These are phyloP conservation scores for Hippocampus guttulatus DNA, from an alignment of 2,113 vertebrate species.

Conservation along the genomic window DNA sequence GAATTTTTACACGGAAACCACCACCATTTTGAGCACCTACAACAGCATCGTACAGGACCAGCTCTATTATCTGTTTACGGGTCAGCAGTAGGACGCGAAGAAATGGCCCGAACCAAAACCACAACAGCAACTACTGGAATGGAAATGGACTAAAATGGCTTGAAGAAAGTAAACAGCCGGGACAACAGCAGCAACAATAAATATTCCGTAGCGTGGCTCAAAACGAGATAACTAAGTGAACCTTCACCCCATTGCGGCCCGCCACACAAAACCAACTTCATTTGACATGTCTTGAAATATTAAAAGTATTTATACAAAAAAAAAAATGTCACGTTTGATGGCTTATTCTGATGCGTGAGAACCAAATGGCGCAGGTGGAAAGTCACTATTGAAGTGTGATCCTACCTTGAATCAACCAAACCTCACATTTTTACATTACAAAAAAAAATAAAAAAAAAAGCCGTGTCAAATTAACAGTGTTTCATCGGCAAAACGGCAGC, in stretches of 20 bases:
- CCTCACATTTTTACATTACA: too few relatives aligned
- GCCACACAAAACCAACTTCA: slow-evolving; percentile 1
- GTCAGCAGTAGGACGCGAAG: slow-evolving; percentile 33
- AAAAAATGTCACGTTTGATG: slow-evolving; percentile 8
- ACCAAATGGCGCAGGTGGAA: too few relatives aligned
- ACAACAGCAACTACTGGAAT: not conserved
- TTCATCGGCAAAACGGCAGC: too few relatives aligned
- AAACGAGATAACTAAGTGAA: not conserved
- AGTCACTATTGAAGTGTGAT: too few relatives aligned
- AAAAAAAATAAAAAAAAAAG: too few relatives aligned
- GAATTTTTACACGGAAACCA: slow-evolving; percentile 58
- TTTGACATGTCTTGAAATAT: slow-evolving; percentile 54
- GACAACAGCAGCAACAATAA: not conserved
- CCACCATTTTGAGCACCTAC: slow-evolving; percentile 56
- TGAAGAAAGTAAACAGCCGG: not conserved
- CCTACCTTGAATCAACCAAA: too few relatives aligned
- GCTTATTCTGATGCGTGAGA: not conserved
- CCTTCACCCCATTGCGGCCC: slow-evolving; percentile 8
- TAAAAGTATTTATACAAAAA: slow-evolving; percentile 58
- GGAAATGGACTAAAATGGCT: not conserved
- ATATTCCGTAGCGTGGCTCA: not conserved
- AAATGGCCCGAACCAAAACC: not conserved
- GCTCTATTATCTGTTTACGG: slow-evolving; percentile 58
- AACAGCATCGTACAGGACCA: slow-evolving; percentile 60
- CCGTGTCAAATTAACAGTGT: too few relatives aligned